These are phyloP conservation scores for Paramormyrops kingsleyae DNA, from an alignment of 2,113 vertebrate genomes.

Conservation along the genomic window DNA sequence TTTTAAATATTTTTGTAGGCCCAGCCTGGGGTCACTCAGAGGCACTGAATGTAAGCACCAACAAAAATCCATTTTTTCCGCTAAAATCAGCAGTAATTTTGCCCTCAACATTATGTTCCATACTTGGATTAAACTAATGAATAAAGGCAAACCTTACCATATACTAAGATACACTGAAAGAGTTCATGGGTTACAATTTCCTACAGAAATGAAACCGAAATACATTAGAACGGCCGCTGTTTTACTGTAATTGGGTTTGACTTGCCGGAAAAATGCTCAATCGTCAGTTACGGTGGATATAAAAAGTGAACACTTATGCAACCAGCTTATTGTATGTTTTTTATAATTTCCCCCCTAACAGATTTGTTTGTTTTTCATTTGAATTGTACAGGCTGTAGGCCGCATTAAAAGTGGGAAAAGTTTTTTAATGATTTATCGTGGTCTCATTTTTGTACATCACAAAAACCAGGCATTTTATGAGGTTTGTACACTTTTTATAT, in stretches of 20 bases:
- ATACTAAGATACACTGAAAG: too few species aligned
- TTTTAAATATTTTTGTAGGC: not conserved
- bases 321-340: too few species aligned
- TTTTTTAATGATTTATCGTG: too few species aligned
- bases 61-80: not conserved
- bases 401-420: too few species aligned
- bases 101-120: not conserved
- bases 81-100: not conserved
- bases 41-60: not conserved
- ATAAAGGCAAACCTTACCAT: not conserved
- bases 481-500: too few species aligned
- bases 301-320: too few species aligned
- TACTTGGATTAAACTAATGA: not conserved
- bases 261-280: not conserved
- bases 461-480: too few species aligned
- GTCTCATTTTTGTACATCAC: too few species aligned
- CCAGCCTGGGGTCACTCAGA: not conserved
- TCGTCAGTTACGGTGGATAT: not conserved
- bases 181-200: not conserved
- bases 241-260: not conserved
- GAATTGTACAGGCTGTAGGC: too few species aligned
- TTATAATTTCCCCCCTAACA: too few species aligned
- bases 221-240: not conserved
- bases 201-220: not conserved
- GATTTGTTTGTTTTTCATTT: too few species aligned